Base-by-base conservation (phyloP, 2,888 invertebrate genomes). In the Drepanosiphum platanoidis region DNA sequence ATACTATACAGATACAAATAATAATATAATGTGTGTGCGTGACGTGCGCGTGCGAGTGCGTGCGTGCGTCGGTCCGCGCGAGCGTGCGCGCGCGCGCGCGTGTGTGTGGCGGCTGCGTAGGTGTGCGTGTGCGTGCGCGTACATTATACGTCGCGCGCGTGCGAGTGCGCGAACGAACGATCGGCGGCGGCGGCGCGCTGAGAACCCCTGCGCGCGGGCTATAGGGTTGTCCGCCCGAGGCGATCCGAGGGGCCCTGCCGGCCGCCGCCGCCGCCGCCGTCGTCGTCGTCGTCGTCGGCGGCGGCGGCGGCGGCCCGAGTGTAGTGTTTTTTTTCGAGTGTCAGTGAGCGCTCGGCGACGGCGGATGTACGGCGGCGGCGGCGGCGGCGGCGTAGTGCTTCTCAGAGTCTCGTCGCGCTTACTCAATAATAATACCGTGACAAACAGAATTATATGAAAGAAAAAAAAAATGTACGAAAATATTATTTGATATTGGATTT, bases 161-260 rank as follows among this genome's bases (percentile, higher is more conserved):
- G 18, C 27, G 71, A 30, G 8, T 7, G 52, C 13, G 3, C 32
- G 42, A 30, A 66, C 46, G 66, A 79, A 79, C 32, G 39, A 42
- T 42, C 39, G 30, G 34, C 13, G 30, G 22, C 61, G 58, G 27
- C 18, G 15, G 1, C 11, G 32, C 30, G 27, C 52, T 84, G 83
- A 68, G 83, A 84, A 84, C 82, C 83, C 83, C 83, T 75, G 74
- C 46, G 52, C 27, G 32, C 36, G n/a, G n/a, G n/a, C n/a, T n/a
- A n/a, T 66, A 58, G 83, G 83, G 83, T 84, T 46, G 83, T 84
- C 83, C 75, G 83, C 68, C 66, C 30, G 83, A 68, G 27, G 83
- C 83, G 75, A 68, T 77, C 64, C 83, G 22, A 68, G 83, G 75
- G 75, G 75, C 72, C 71, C 36, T 42, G 27, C 52, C 42, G 32